A percentile compares a stretch with the other conserved stretches of the same genome.
Evolutionary conservation across 1,140 invertebrate genomes (phyloP).

Genomic region (Drosophila albomicans): DNA sequence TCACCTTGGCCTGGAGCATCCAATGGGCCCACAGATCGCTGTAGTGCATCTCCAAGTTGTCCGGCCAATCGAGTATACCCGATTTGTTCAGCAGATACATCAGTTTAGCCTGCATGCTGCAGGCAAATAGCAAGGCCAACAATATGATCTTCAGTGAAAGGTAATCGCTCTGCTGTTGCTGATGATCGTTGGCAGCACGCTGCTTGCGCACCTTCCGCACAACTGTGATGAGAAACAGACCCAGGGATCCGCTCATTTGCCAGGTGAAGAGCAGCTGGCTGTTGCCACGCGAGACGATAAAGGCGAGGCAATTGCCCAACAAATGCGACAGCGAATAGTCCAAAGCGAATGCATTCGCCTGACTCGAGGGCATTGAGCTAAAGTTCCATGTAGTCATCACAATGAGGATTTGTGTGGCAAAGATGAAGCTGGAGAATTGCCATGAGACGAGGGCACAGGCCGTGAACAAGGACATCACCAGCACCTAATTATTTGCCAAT

Average conservation of each 20-base stretch:
- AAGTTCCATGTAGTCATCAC: slow-evolving; percentile 68
- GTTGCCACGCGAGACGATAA: slow-evolving; percentile 74
- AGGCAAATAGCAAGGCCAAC: slow-evolving; percentile 61
- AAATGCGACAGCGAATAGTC: slow-evolving; percentile 79
- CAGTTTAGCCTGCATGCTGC: slow-evolving; percentile 69
- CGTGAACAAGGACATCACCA: slow-evolving; percentile 71
- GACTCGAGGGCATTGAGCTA: slow-evolving; percentile 42
- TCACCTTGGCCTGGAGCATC: slow-evolving; percentile 72
- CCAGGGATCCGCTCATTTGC: slow-evolving; percentile 67
- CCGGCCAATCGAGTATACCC: slow-evolving; percentile 50
- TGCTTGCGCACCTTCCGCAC: slow-evolving; percentile 53
- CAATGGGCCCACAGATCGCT: slow-evolving; percentile 71
- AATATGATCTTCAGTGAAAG: slow-evolving; percentile 72
- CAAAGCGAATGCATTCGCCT: slow-evolving; percentile 66
- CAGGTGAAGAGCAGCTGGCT: slow-evolving; percentile 71
- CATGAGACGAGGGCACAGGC: slow-evolving; percentile 74
- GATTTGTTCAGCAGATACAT: slow-evolving; percentile 62
- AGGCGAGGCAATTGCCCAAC: slow-evolving; percentile 68
- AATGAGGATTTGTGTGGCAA: slow-evolving; percentile 77
- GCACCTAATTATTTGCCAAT: slow-evolving; percentile 49
- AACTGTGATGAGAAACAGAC: slow-evolving; percentile 65
- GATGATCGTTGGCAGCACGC: slow-evolving; percentile 35
- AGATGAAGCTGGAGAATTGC: slow-evolving; percentile 81
- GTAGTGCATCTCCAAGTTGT: slow-evolving; percentile 60
- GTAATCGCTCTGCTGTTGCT: slow-evolving; percentile 51